Evolutionary conservation across 2,888 invertebrate genomes (phyloP), one percentile per base, ranked within the genome.

Genomic region (Morpho achilles): DNA sequence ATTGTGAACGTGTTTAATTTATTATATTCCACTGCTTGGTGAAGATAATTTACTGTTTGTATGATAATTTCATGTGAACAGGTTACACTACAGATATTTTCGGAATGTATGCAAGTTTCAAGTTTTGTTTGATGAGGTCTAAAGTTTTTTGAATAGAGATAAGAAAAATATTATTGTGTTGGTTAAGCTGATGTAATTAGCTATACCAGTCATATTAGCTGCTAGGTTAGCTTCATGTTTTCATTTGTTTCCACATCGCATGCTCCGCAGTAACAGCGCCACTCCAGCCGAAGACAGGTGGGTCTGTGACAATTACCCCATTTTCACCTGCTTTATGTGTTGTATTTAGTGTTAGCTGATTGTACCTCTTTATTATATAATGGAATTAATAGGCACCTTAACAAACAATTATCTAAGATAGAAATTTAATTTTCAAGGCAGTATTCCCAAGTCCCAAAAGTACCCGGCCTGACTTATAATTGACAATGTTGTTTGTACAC

Each of bases 271-370:
- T 80, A 69, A 68, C 69, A 55, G 85, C 80, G 63, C 81, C 74
- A 64, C 85, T 78, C 64, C 84, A 82, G 75, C 79, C 71, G 80
- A 87, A 84, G 69, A 74, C 77, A 88, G 89, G 89, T 89, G 79
- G 85, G 88, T 84, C 65, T 62, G 61, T 64, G 8, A 49, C 41
- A 56, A 50, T 53, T 62, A 61, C 56, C 51, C 45, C 50, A 16
- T 32, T 55, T 47, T 62, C 50, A 60, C 55, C 58, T 53, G 62
- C 59, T 69, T 66, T 67, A 40, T 60, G 43, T 65, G 58, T 59
- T 55, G 56, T 43, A 16, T 16, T 16, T 16, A 16, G 16, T 16
- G 16, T 16, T 16, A 16, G 16, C 16, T 16, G 16, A 16, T 16
- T 16, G 46, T 40, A 48, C 7, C 6, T 48, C 40, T 1, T 23